These are phyloP conservation scores for Pectinophora gossypiella DNA, from an alignment of 1,140 invertebrate species.

Conservation along the genomic window DNA sequence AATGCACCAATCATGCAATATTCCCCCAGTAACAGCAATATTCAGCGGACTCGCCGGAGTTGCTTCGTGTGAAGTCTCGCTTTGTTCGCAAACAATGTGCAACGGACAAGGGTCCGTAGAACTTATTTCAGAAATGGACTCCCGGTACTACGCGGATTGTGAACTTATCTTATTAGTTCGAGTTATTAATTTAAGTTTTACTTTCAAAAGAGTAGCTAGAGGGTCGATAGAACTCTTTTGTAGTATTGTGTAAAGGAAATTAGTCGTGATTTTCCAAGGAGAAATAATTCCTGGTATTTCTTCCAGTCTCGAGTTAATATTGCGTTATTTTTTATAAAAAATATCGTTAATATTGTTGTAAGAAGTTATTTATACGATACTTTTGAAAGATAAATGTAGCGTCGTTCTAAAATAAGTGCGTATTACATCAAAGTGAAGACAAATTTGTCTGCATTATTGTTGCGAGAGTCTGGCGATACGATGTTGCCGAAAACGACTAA, in stretches of 20 bases:
- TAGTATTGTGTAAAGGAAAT: neutral
- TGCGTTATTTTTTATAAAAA: too few relatives aligned
- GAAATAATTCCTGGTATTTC: too few relatives aligned
- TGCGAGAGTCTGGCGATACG: neutral
- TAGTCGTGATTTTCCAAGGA: too few relatives aligned
- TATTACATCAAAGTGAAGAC: constrained; percentile 2
- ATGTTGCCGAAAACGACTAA: constrained; percentile 2
- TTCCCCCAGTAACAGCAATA: too few relatives aligned
- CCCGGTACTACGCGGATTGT: neutral
- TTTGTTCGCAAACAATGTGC: constrained; percentile 61
- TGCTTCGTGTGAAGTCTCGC: constrained; percentile 33
- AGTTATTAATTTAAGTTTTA: neutral
- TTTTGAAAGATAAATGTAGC: too few relatives aligned
- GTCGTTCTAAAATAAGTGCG: neutral
- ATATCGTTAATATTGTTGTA: too few relatives aligned
- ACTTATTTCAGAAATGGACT: constrained; percentile 47
- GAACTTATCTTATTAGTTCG: neutral
- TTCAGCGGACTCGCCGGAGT: neutral
- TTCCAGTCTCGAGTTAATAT: too few relatives aligned
- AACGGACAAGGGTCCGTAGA: constrained; percentile 44
- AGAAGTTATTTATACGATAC: too few relatives aligned
- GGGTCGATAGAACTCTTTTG: neutral
- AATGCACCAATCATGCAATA: too few relatives aligned
- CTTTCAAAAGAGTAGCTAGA: neutral
- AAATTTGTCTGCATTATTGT: neutral